Conservation (phyloP, 1,140 invertebrate species). For the Drosophila ohnishii region DNA sequence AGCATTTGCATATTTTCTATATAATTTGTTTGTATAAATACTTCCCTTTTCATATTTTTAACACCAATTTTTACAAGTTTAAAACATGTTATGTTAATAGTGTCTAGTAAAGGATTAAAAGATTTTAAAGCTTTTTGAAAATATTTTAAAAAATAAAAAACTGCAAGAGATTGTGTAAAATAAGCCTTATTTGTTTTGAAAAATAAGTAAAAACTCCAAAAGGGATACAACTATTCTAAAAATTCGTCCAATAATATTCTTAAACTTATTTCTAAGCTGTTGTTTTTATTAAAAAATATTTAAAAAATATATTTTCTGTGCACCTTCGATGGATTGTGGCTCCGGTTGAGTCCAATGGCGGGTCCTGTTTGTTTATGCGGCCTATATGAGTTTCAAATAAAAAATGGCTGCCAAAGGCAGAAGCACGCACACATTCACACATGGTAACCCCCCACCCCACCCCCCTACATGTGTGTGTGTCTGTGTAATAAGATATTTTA, state of each 20-base stretch:
- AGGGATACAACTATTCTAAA: background rate
- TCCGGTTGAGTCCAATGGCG: slow-evolving; percentile 41
- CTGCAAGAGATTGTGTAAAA: too few relatives aligned
- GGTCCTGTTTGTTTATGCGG: slow-evolving; percentile 75
- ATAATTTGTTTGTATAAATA: too few relatives aligned
- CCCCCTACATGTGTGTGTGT: slow-evolving; percentile 13
- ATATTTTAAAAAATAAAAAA: too few relatives aligned
- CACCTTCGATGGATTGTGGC: slow-evolving; percentile 12
- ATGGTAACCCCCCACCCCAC: background rate
- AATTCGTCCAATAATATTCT: background rate
- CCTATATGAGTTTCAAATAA: slow-evolving; percentile 68
- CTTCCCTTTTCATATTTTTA: too few relatives aligned
- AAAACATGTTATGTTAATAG: too few relatives aligned
- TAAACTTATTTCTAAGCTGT: background rate
- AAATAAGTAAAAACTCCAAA: background rate
- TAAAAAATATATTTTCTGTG: background rate
- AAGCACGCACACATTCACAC: background rate
- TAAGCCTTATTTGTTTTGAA: background rate
- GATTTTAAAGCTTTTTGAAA: too few relatives aligned
- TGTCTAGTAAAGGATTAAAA: too few relatives aligned
- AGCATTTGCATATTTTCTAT: too few relatives aligned
- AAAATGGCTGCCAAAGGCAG: slow-evolving; percentile 70
- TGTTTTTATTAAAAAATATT: background rate
- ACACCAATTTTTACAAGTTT: too few relatives aligned
- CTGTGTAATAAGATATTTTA: slow-evolving; percentile 81